Base-by-base conservation (phyloP, 2,797 vertebrate genomes). In the Prionace glauca region DNA sequence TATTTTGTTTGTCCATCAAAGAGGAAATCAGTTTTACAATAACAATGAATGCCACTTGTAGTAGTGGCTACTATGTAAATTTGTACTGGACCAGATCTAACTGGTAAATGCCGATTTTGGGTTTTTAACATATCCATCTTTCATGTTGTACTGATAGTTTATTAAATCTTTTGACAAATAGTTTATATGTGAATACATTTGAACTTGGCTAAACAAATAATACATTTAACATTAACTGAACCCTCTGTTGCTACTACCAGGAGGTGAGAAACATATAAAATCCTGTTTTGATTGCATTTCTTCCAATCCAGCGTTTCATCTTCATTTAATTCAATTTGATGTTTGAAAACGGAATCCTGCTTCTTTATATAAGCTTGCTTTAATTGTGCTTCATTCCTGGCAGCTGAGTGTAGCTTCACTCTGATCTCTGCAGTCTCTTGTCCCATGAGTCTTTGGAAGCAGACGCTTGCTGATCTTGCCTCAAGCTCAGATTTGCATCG, bases 391-490 rank as follows among this genome's bases (percentile, higher is more conserved):
- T 74, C 93, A 72, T 50, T 94, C 72, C 41, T 56, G 45, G 45
- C 93, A 95, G 71, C 7, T 74, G 26, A 62, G 69, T 56, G 93
- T 74, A 50, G 71, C 26, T 95, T 74, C 41, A 32, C 45, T 77
- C 71, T 71, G 65, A 71, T 91, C 67, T 77, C 45, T 56, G 50
- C 69, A 74, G 45, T 72, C 45, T 74, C 93, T 56, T 56, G 72
- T 95, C 93, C 71, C 45, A 95, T 72, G 93, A n/a, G 71, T n/a
- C 26, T 60, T 77, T 95, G 16, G 5, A 74, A 77, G 71, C 71
- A 74, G 71, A 77, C 36, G 29, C 29, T 95, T 60, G 36, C 93
- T 95, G 50, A 77, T 77, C 45, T 77, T 95, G 71, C 71, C 93
- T 77, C 7, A 7, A 77, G 71, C 93, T 32, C 41, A 77, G 72